phyloP scores from a whole-genome alignment of 1,140 invertebrate species.

The Nylanderia fulva region DNA sequence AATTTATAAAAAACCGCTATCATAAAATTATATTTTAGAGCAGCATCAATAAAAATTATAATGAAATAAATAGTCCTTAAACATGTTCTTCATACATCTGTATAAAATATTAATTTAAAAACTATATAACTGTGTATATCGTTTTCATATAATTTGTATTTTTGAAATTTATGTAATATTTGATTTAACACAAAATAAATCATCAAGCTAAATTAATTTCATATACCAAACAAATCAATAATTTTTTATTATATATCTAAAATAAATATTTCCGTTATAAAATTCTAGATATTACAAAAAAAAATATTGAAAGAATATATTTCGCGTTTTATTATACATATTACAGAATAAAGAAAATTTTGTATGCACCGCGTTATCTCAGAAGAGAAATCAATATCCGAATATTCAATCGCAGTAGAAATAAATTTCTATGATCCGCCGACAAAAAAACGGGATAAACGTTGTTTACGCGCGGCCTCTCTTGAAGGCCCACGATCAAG shows the following conservation, averaged over 20 bases:
- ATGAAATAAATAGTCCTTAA: background rate
- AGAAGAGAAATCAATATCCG: background rate
- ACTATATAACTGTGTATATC: too few species aligned
- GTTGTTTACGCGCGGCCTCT: constrained; percentile 2
- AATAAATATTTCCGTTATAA: background rate
- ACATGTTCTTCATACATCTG: background rate
- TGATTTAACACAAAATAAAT: too few species aligned
- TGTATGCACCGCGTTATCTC: background rate
- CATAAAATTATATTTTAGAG: background rate
- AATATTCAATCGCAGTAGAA: constrained; percentile 5
- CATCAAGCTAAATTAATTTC: too few species aligned
- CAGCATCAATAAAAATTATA: background rate
- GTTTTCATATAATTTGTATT: too few species aligned
- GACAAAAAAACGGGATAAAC: constrained; percentile 15
- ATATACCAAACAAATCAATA: too few species aligned
- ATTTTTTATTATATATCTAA: background rate
- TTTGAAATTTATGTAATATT: too few species aligned
- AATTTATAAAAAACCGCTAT: constrained; percentile 4
- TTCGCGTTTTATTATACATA: background rate
- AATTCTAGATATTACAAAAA: background rate
- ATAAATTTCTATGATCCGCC: constrained; percentile 23
- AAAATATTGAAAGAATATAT: background rate
- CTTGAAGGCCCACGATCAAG: constrained; percentile 53
- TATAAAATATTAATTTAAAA: background rate
- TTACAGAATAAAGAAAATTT: background rate